A percentile compares a stretch with the other conserved stretches of the same genome.
Conservation (phyloP, 2,888 invertebrate species). For the Aporophyla lueneburgensis region DNA sequence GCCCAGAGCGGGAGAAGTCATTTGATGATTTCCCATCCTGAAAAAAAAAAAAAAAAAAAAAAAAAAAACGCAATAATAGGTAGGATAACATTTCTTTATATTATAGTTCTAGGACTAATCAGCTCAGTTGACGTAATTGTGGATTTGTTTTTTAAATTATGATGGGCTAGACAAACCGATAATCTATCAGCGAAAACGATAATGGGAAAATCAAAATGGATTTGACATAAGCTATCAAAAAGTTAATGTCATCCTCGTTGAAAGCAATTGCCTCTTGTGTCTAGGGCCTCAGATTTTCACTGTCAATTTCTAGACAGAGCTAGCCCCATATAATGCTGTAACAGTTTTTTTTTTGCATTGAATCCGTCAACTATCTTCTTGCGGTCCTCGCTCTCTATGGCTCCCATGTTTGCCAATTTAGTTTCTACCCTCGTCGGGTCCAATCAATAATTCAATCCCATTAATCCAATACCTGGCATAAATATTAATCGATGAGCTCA, state of each 20-base stretch:
- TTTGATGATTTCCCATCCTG: too few species aligned
- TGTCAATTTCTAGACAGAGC: too few species aligned
- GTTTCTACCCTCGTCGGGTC: conserved; percentile 39
- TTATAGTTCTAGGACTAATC: too few species aligned
- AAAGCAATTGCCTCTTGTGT: background rate
- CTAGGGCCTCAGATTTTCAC: background rate
- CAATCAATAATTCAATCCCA: conserved; percentile 56
- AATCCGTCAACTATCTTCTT: background rate
- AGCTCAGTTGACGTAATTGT: background rate
- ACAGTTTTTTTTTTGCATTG: background rate
- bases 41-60: too few species aligned
- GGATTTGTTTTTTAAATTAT: background rate
- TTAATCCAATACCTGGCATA: conserved; percentile 48
- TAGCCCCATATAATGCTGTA: background rate
- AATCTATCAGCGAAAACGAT: too few species aligned
- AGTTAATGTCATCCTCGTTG: too few species aligned
- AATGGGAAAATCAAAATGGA: too few species aligned
- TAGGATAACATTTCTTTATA: background rate
- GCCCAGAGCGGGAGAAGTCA: too few species aligned
- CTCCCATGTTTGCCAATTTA: conserved; percentile 20
- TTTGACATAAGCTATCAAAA: too few species aligned
- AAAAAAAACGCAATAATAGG: too few species aligned
- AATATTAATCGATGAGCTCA: conserved; percentile 58
- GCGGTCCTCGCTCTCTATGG: background rate
- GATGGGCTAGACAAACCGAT: too few species aligned